phyloP scores from a whole-genome alignment of 1,140 invertebrate genomes.

The Euura saliciscinereae region DNA sequence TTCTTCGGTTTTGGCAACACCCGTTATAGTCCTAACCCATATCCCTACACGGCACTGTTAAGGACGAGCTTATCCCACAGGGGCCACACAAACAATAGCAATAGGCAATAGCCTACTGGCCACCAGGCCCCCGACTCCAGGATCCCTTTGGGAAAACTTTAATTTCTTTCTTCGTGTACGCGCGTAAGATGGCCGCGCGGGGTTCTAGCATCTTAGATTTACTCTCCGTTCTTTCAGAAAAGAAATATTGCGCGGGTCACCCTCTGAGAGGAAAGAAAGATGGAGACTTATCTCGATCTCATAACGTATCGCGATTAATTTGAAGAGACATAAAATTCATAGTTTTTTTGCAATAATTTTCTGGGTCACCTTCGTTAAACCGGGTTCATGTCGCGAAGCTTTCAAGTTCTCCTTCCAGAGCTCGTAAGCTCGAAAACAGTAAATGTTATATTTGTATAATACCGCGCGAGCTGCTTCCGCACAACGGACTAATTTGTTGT shows the following conservation, averaged over 20 bases:
- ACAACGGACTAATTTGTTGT: slow-evolving; percentile 40
- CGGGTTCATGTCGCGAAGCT: no score
- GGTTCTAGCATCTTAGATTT: slow-evolving; percentile 20
- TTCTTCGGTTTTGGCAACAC: slow-evolving; percentile 24
- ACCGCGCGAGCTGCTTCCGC: slow-evolving; percentile 22
- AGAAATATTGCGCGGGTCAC: neutral
- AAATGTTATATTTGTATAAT: slow-evolving; percentile 38
- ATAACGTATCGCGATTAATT: slow-evolving; percentile 21
- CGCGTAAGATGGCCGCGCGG: slow-evolving; percentile 39
- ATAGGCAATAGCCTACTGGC: slow-evolving; percentile 41
- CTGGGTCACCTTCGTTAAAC: no score
- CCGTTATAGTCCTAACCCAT: slow-evolving; percentile 36
- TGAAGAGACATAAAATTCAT: neutral
- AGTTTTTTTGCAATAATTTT: no score
- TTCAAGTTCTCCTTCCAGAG: neutral
- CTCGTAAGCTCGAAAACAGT: neutral
- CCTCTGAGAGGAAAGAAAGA: neutral
- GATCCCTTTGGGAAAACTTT: slow-evolving; percentile 53
- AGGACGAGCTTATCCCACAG: slow-evolving; percentile 40
- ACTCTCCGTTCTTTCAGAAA: neutral
- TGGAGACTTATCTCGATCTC: slow-evolving; percentile 15
- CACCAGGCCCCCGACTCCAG: slow-evolving; percentile 25
- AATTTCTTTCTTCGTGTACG: slow-evolving; percentile 49
- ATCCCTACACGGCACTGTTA: slow-evolving; percentile 46
- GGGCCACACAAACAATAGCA: slow-evolving; percentile 49